Conservation (phyloP, 1,140 invertebrate species). For the Camponotus pennsylvanicus region DNA sequence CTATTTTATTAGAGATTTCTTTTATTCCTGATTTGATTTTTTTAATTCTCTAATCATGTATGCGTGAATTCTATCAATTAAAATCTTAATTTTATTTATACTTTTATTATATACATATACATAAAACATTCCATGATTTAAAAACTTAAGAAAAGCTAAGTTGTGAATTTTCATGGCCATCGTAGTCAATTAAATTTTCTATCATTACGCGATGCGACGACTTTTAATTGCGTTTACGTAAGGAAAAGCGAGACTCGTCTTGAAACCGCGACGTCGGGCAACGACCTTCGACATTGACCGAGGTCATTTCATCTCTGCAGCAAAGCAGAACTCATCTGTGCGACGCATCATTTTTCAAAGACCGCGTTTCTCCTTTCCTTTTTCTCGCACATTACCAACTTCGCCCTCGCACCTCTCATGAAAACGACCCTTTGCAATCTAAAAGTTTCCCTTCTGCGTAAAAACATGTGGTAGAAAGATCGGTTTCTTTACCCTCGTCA, state of each 20-base stretch:
- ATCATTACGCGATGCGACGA: background rate
- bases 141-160: background rate
- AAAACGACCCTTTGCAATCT: constrained; percentile 66
- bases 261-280: constrained; percentile 29
- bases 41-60: background rate
- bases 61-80: background rate
- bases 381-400: background rate
- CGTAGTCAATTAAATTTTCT: background rate
- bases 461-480: constrained; percentile 64
- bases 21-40: background rate
- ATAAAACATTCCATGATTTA: background rate
- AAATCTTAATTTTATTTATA: background rate
- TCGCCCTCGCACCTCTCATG: constrained; percentile 48
- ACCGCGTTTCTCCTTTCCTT: constrained; percentile 1
- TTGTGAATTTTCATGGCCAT: constrained; percentile 4
- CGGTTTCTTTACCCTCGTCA: constrained; percentile 65
- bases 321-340: constrained; percentile 7
- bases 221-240: constrained; percentile 45
- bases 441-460: constrained; percentile 64
- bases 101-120: background rate
- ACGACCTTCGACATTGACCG: constrained; percentile 57
- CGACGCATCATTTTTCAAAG: constrained; percentile 44
- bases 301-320: constrained; percentile 13
- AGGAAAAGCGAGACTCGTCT: constrained; percentile 17
- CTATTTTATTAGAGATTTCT: background rate